Conservation (phyloP, 2,888 invertebrate genomes). For the Gibbula magus region DNA sequence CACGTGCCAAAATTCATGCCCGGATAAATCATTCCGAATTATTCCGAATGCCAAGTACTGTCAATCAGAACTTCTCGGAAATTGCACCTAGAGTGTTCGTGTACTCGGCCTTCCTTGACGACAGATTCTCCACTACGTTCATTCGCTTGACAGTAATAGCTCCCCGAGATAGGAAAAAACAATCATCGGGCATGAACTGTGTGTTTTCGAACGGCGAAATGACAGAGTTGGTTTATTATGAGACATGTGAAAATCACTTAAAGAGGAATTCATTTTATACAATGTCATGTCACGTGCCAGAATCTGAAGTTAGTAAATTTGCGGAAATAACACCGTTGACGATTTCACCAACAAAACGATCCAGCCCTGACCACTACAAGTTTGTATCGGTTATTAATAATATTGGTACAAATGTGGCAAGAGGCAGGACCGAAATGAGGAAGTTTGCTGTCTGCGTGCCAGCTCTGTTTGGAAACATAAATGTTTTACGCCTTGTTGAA, state of each 20-base stretch:
- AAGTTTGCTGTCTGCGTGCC: constrained; percentile 49
- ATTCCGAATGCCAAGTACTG: background rate
- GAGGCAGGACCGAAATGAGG: background rate
- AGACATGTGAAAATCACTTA: constrained; percentile 33
- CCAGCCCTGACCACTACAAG: background rate
- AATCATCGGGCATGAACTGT: constrained; percentile 17
- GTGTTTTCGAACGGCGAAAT: background rate
- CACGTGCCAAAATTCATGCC: background rate
- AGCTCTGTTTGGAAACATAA: constrained; percentile 42
- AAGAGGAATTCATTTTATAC: constrained; percentile 14
- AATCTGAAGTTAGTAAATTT: background rate
- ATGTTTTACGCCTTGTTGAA: constrained; percentile 41
- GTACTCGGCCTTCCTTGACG: constrained; percentile 21
- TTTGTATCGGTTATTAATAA: background rate
- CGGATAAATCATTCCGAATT: too few relatives aligned
- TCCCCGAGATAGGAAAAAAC: background rate
- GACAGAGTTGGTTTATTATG: constrained; percentile 19
- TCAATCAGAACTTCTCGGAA: background rate
- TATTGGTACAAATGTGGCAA: too few relatives aligned
- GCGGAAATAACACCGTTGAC: background rate
- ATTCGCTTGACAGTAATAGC: constrained; percentile 19
- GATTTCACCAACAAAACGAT: background rate
- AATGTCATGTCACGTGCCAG: constrained; percentile 19
- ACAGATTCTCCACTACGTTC: background rate
- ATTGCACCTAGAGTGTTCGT: constrained; percentile 5